Base-by-base conservation (phyloP, 2,888 invertebrate species). In the Pseudanteris insignis region DNA sequence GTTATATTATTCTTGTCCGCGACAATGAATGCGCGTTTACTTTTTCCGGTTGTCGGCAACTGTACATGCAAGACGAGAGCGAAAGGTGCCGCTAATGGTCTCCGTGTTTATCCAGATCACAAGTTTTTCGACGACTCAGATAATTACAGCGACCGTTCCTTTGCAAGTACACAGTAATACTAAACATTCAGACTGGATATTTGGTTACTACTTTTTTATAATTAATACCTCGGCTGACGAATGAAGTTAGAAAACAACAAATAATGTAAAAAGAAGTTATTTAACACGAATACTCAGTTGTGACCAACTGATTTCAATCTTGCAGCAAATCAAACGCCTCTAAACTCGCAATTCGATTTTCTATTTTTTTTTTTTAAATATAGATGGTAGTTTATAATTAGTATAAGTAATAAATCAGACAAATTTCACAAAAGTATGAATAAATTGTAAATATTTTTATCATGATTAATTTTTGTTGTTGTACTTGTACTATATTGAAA, bases 201-300 rank as follows among this genome's bases (percentile, higher is more conserved):
- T 77, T 73, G 74, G 75, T 76, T 74, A 73, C 73, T 70, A 73
- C 74, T 74, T 76, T 73, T 73, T 75, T 73, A 76, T 76, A 76
- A 77, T 77, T 76, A 74, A 76, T 76, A 76, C 74, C 71, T 67
- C 71, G 70, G 72, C 69, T 71, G 73, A 70, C 71, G 69, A 74
- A 75, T 71, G 70, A 75, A 75, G 74, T 75, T 71, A 67, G 68
- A 64, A 64, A 65, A 66, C 61, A 66, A 63, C 61, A 44, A 62
- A 66, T 63, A 65, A 64, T 53, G 65, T 67, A 70, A 70, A 71
- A 70, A 70, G 21, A 64, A 67, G 65, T 65, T 70, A 70, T 70
- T 51, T 64, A 69, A 71, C 72, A 72, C 68, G 70, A 72, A 74
- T 69, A 70, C 34, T 57, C 29, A 30, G n/a, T n/a, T n/a, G n/a